phyloP scores from a whole-genome alignment of 2,888 invertebrate genomes.

The Meganola albula region DNA sequence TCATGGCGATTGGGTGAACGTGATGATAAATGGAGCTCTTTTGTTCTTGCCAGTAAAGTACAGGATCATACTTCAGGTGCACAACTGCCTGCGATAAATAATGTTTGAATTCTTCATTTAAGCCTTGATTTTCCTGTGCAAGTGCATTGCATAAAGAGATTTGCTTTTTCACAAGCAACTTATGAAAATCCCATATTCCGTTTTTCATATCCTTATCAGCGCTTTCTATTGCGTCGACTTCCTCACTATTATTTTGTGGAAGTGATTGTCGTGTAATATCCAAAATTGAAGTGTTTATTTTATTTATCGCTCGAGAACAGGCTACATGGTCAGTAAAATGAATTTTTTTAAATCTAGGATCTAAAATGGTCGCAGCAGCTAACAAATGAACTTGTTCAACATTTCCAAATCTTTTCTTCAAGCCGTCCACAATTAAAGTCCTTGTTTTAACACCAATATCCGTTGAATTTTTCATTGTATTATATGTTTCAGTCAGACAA shows the following conservation, averaged over 20 bases:
- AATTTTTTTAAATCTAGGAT: conserved; percentile 27
- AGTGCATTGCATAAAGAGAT: conserved; percentile 21
- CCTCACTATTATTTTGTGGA: conserved; percentile 26
- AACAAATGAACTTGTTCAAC: conserved; percentile 27
- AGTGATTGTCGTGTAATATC: conserved; percentile 14
- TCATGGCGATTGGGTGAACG: conserved; percentile 28
- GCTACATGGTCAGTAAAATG: conserved; percentile 26
- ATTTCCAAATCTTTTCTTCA: conserved; percentile 18
- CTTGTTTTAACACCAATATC: conserved; percentile 23
- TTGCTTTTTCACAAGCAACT: conserved; percentile 27
- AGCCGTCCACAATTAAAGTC: conserved; percentile 16
- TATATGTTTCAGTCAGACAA: conserved; percentile 30
- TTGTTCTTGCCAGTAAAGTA: conserved; percentile 36
- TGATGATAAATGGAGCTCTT: conserved; percentile 30
- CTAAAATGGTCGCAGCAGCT: conserved; percentile 27
- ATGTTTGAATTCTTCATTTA: conserved; percentile 32
- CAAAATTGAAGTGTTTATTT: conserved; percentile 19
- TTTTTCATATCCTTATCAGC: conserved; percentile 16
- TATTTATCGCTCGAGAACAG: conserved; percentile 15
- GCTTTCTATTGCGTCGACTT: conserved; percentile 19
- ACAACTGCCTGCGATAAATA: conserved; percentile 37
- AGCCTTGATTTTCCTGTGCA: conserved; percentile 26
- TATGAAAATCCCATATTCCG: conserved; percentile 25
- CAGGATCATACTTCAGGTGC: conserved; percentile 32
- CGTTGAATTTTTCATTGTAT: conserved; percentile 25